Conservation (phyloP, 2,888 invertebrate genomes). For the Macropis europaea region DNA sequence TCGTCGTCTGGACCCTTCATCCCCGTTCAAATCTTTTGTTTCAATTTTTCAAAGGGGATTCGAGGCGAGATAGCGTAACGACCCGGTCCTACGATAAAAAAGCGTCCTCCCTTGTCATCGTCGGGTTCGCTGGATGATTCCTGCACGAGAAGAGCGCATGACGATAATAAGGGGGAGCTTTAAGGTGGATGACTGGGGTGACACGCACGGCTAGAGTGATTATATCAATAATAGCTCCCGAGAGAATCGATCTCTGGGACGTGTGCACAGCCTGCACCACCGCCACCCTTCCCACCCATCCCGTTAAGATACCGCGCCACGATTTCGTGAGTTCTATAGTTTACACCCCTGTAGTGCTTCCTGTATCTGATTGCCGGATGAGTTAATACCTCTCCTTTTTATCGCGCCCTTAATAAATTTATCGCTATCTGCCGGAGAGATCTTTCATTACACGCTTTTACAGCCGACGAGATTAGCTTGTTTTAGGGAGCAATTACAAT, state of each 20-base stretch:
- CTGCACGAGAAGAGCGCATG: constrained; percentile 13
- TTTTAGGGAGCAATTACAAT: constrained; percentile 7
- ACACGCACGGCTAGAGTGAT: constrained; percentile 73
- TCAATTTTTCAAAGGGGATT: constrained; percentile 40
- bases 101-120: constrained; percentile 7
- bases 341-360: constrained; percentile 39
- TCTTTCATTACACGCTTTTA: constrained; percentile 13
- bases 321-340: constrained; percentile 50
- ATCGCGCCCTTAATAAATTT: constrained; percentile 46
- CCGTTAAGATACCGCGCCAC: constrained; percentile 51
- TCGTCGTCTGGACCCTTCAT: background rate
- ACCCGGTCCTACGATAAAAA: constrained; percentile 22
- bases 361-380: constrained; percentile 41
- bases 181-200: constrained; percentile 67
- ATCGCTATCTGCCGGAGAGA: constrained; percentile 23
- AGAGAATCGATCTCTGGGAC: constrained; percentile 65
- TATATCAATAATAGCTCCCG: constrained; percentile 74
- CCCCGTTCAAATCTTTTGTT: constrained; percentile 40
- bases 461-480: constrained; percentile 12
- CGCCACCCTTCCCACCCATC: background rate
- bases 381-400: constrained; percentile 37
- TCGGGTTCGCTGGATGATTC: constrained; percentile 20
- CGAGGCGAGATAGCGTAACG: constrained; percentile 42
- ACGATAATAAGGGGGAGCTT: constrained; percentile 54
- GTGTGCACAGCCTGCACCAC: constrained; percentile 20